Evolutionary conservation across 2,888 invertebrate species (phyloP).

Genomic region (Nemurella pictetii): DNA sequence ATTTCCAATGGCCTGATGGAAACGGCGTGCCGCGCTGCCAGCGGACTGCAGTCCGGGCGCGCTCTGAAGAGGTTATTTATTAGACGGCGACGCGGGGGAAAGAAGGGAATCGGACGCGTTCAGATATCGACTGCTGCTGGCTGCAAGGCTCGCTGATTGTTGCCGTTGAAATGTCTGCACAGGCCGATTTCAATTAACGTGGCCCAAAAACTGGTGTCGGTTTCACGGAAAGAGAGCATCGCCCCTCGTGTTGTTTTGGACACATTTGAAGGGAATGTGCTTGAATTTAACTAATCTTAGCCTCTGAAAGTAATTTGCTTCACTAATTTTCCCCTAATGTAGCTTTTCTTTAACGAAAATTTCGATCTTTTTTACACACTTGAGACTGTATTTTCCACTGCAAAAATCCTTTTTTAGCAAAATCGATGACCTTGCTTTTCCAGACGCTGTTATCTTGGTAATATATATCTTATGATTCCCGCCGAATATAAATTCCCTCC

Average conservation of each 20-base stretch:
- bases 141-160: background rate
- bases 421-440: background rate
- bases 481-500: background rate
- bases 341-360: no score
- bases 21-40: background rate
- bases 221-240: no score
- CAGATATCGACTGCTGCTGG: background rate
- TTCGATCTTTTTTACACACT: no score
- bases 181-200: conserved; percentile 29
- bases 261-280: no score
- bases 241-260: no score
- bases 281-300: no score
- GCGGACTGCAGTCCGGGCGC: background rate
- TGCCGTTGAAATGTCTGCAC: conserved; percentile 25
- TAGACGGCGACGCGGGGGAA: conserved; percentile 3
- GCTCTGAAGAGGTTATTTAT: conserved; percentile 26
- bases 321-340: no score
- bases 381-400: no score
- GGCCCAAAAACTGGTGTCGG: background rate
- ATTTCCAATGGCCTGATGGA: conserved; percentile 9
- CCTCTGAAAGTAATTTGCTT: no score
- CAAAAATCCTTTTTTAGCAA: no score
- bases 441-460: background rate
- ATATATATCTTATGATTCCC: background rate
- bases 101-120: background rate